Conservation (phyloP, 2,797 vertebrate species). For the Gorsachius magnificus region DNA sequence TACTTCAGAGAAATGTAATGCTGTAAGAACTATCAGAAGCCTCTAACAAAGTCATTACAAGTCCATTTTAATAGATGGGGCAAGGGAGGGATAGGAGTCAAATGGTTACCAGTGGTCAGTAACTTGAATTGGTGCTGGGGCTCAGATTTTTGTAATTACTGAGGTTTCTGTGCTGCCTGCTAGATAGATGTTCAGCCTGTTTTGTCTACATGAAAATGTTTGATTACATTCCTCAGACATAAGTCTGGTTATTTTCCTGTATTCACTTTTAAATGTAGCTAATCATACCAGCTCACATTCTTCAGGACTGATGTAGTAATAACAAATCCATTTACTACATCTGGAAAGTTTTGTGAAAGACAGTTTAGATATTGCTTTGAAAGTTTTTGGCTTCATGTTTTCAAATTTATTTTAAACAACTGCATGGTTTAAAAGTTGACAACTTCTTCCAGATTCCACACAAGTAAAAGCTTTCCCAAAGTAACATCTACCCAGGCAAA, state of each 20-base stretch:
- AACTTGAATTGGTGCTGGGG: not conserved
- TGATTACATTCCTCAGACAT: not conserved
- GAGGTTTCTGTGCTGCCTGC: not conserved
- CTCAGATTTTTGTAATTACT: not conserved
- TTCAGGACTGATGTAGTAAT: too few species aligned
- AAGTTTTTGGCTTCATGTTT: not conserved
- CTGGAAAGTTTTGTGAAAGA: not conserved
- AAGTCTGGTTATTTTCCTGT: not conserved
- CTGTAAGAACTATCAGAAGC: not conserved
- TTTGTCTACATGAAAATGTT: not conserved
- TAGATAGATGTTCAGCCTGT: not conserved
- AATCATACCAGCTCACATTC: not conserved
- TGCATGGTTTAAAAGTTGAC: not conserved
- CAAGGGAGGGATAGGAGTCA: not conserved
- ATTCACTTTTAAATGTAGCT: not conserved
- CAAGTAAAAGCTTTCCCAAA: not conserved
- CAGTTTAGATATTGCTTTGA: not conserved
- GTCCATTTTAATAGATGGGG: not conserved
- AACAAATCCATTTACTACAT: not conserved
- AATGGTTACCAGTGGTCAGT: not conserved
- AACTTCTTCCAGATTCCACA: not conserved
- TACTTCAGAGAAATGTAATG: not conserved
- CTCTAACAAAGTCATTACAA: not conserved
- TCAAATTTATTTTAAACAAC: not conserved
- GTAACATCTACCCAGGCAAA: rapidly evolving